phyloP scores from a whole-genome alignment of 1,140 invertebrate species.

The Cephus cinctus region DNA sequence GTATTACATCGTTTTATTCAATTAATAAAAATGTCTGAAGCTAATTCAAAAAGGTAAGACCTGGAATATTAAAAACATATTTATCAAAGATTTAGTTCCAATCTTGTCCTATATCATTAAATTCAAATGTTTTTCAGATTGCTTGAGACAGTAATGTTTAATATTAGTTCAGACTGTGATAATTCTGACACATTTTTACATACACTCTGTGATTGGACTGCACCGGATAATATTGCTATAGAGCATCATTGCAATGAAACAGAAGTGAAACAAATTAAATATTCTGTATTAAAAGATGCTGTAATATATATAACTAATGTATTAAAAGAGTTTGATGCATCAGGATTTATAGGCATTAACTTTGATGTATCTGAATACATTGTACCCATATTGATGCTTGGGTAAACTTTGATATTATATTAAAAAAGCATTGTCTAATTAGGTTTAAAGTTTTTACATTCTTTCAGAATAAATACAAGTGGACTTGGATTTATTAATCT shows the following conservation, averaged over 20 bases:
- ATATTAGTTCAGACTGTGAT: too few relatives aligned
- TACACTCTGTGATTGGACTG: slow-evolving; percentile 20
- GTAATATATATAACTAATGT: slow-evolving; percentile 16
- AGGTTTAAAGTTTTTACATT: slow-evolving; percentile 14
- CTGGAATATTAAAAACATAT: too few relatives aligned
- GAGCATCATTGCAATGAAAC: slow-evolving; percentile 35
- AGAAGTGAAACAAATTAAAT: slow-evolving; percentile 22
- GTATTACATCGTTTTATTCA: too few relatives aligned
- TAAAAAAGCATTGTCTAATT: background rate
- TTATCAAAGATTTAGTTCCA: too few relatives aligned
- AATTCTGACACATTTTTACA: too few relatives aligned
- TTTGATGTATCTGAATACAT: slow-evolving; percentile 29
- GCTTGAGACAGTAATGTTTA: too few relatives aligned
- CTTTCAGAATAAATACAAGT: slow-evolving; percentile 34
- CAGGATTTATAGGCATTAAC: slow-evolving; percentile 38
- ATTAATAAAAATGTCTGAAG: too few relatives aligned
- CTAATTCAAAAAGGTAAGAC: too few relatives aligned
- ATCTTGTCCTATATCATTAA: too few relatives aligned
- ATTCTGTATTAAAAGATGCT: slow-evolving; percentile 20
- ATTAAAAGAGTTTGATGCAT: slow-evolving; percentile 16
- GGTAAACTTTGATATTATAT: slow-evolving; percentile 26
- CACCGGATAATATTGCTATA: slow-evolving; percentile 23
- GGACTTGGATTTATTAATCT: slow-evolving; percentile 35
- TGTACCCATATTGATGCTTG: slow-evolving; percentile 37
- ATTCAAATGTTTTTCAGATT: too few relatives aligned